Evolutionary conservation across 2,888 invertebrate genomes (phyloP), one percentile per base, ranked within the genome.

Genomic region (Cecidostiba fungosa): DNA sequence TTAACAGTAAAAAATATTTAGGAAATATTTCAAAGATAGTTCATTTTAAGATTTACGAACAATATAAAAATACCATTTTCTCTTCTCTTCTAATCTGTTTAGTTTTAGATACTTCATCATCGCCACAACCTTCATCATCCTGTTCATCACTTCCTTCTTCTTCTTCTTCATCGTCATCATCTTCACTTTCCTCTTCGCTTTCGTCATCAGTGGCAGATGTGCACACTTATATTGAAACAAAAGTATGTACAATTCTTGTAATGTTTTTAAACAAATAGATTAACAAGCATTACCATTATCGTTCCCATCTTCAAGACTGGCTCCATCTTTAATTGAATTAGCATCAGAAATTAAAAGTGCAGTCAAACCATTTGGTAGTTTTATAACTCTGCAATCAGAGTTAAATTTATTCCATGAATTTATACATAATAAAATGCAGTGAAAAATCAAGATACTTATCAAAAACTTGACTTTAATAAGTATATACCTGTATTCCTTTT

Each of bases 401-500:
- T 36, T 70, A 36, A 19, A 10, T 70, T 70, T 32, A n/a, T 36
- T 32, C n/a, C 19, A 14, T n/a, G 0, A 26, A 59, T 19, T 62
- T 29, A 78, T n/a, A 26, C 8, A 19, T 29, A n/a, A n/a, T n/a
- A n/a, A n/a, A n/a, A n/a, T n/a, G n/a, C n/a, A n/a, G n/a, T 32
- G 5, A 36, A 59, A 32, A 77, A 36, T 54, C 2, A 59, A 62
- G 0, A 39, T n/a, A 62, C 1, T 14, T 50, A n/a, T 19, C 6
- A 26, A 14, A 59, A 73, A 23, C 23, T 72, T 54, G 50, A 32
- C 29, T 23, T 26, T 89, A n/a, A n/a, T n/a, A n/a, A n/a, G n/a
- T n/a, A n/a, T n/a, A n/a, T n/a, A 97, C 97, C 95, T 96, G 92
- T 97, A 97, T 84, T 96, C 94, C 91, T 97, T 97, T 91, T 96